phyloP scores from a whole-genome alignment of 2,888 invertebrate species.

The Maniola hyperantus region DNA sequence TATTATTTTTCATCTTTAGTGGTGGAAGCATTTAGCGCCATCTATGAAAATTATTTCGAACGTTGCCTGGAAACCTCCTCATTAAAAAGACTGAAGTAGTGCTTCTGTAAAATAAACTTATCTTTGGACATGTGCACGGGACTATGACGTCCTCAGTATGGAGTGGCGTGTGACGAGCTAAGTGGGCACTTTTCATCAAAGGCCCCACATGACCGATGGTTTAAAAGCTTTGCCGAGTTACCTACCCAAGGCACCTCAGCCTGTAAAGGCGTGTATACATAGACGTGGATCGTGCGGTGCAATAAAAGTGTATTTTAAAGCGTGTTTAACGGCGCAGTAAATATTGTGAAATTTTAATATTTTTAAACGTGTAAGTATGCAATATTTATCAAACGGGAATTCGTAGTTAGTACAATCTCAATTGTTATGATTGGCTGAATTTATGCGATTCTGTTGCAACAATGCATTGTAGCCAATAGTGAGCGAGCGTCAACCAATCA shows the following conservation, averaged over 20 bases:
- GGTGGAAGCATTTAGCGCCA: no score
- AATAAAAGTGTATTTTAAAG: neutral
- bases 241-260: conserved; percentile 56
- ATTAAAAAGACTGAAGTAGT: neutral
- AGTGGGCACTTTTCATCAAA: conserved; percentile 78
- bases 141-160: conserved; percentile 44
- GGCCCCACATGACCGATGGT: conserved; percentile 73
- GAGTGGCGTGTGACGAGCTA: conserved; percentile 78
- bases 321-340: neutral
- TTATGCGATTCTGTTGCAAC: no score
- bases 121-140: conserved; percentile 39
- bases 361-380: no score
- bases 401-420: no score
- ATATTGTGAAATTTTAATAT: neutral
- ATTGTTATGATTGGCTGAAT: no score
- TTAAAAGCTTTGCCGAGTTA: conserved; percentile 78
- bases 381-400: no score
- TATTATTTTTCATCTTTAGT: no score
- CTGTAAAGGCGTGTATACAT: conserved; percentile 35
- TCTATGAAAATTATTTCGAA: no score
- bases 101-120: neutral
- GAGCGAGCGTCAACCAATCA: no score
- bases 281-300: neutral
- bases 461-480: no score
- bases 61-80: no score